Evolutionary conservation across 2,888 invertebrate species (phyloP).

Genomic region (Diogma glabrata): DNA sequence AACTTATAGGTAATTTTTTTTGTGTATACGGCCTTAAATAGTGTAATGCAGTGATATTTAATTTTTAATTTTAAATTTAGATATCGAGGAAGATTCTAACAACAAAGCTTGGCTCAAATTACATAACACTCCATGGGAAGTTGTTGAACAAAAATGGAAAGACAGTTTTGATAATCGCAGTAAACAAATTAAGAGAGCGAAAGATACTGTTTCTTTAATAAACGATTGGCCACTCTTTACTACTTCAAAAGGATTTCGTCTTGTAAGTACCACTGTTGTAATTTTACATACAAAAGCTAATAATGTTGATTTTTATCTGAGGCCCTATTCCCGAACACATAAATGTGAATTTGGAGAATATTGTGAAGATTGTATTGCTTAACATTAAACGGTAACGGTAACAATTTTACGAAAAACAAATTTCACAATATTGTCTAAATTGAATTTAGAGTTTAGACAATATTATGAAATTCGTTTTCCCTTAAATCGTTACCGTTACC

Average conservation of each 20-base stretch:
- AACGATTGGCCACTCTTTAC: not conserved
- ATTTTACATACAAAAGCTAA: too few species aligned
- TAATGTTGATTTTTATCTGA: too few species aligned
- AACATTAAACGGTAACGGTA: too few species aligned
- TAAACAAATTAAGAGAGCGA: not conserved
- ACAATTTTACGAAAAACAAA: too few species aligned
- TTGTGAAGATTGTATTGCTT: too few species aligned
- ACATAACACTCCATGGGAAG: not conserved
- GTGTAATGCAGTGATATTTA: not conserved
- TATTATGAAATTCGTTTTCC: too few species aligned
- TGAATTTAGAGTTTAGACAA: too few species aligned
- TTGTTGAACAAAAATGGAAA: not conserved
- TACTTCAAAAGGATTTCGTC: not conserved
- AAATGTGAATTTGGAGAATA: too few species aligned
- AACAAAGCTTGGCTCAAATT: not conserved
- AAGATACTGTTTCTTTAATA: not conserved
- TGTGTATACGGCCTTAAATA: not conserved
- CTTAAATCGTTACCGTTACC: too few species aligned
- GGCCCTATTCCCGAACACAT: too few species aligned
- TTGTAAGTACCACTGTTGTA: not conserved
- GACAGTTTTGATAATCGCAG: not conserved
- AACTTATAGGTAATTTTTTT: not conserved
- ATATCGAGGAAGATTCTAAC: not conserved
- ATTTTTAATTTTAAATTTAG: not conserved
- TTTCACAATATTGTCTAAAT: too few species aligned